Percentiles rank a stretch among this genome's conserved stretches.
Evolutionary conservation across 2,113 vertebrate species (phyloP).

Genomic region (Columbina picui): DNA sequence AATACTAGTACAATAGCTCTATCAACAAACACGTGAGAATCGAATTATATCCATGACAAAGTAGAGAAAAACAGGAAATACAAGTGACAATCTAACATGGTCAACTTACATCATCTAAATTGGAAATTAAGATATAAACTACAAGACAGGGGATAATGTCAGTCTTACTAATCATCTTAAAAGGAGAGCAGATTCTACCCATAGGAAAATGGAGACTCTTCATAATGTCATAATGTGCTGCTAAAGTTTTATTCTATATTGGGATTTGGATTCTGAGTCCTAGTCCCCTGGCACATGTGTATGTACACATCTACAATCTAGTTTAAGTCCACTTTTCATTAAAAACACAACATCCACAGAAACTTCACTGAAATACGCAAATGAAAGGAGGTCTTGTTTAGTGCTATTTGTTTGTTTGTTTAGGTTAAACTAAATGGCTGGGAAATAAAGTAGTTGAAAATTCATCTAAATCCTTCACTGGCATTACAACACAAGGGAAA

Average conservation of each 20-base stretch:
- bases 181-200: not conserved
- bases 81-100: not conserved
- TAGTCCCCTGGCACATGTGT: not conserved
- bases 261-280: not conserved
- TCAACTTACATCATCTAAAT: not conserved
- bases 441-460: not conserved
- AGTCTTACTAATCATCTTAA: not conserved
- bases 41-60: not conserved
- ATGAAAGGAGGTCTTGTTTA: not conserved
- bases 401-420: not conserved
- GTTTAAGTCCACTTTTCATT: not conserved
- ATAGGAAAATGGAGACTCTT: not conserved
- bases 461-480: not conserved
- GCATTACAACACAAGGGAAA: not conserved
- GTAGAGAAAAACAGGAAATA: not conserved
- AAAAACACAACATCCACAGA: not conserved
- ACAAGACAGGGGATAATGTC: not conserved
- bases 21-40: not conserved
- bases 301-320: not conserved
- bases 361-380: not conserved
- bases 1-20: not conserved
- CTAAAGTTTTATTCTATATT: not conserved
- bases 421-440: not conserved
- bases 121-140: not conserved
- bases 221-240: not conserved